Base-by-base conservation (phyloP, 2,113 vertebrate species). In the Serranochromis macrocephalus region DNA sequence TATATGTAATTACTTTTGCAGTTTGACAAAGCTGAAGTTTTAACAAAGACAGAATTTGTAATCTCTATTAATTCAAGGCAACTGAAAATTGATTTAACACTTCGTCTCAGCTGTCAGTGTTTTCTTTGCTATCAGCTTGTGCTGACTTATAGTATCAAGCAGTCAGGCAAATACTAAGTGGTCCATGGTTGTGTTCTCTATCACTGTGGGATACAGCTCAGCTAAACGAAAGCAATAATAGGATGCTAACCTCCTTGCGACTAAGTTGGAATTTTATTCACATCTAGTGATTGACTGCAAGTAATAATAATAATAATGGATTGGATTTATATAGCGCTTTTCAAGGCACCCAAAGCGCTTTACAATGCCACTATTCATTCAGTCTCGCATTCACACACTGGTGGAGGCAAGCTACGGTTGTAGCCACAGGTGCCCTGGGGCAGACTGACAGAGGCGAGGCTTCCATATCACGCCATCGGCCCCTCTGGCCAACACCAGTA, bases 181-280 rank as follows among this genome's bases (percentile, higher is more conserved):
- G n/a, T 45, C 17, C 57, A 24, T 45, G 66, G 21, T 29, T 42
- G 82, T 51, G 9, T 55, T 84, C 81, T 31, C 19, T 49, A 87
- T 83, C 51, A 90, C 91, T 82, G 71, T n/a, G 55, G n/a, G 3
- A 16, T 71, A 71, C 14, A 24, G 21, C 21, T 73, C 63, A 12
- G 45, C 45, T 85, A 92, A 82, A 51, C 68, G 26, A 83, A 42
- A 83, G 78, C 61, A 90, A 92, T 83, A 88, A 73, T 7, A 73
- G 13, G 40, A 73, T 16, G 13, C 38, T 9, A 73, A 73, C 14
- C 68, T 17, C 68, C 21, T 75, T 75, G 21, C 1, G 1, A 75
- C 9, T 75, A 75, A 26, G 40, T 29, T 75, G 14, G 21, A 29
- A 47, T 75, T 75, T 66, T 75, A 14, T 19, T 29, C 5, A 29